Evolutionary conservation across 1,140 invertebrate genomes (phyloP).

Genomic region (Asbolus verrucosus): DNA sequence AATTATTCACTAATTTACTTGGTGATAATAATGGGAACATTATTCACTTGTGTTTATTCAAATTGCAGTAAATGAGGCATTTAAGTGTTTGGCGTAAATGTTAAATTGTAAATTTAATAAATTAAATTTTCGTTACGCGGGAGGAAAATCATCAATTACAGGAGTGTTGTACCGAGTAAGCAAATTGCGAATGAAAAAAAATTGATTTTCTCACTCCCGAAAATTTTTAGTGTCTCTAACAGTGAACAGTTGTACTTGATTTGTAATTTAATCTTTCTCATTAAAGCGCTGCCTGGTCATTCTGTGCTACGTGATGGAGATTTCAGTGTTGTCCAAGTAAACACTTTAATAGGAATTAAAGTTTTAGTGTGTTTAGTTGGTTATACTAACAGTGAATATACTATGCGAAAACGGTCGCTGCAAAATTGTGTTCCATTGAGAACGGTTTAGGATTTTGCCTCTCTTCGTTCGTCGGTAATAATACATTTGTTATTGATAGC

Average conservation of each 20-base stretch:
- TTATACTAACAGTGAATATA: constrained; percentile 20
- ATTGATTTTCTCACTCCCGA: no score
- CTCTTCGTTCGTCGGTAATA: constrained; percentile 25
- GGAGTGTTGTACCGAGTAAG: no score
- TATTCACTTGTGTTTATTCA: constrained; percentile 28
- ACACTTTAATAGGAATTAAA: constrained; percentile 41
- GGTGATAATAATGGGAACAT: constrained; percentile 19
- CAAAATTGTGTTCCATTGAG: constrained; percentile 16
- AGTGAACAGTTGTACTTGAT: neutral
- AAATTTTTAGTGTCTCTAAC: no score
- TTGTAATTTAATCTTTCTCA: constrained; percentile 19
- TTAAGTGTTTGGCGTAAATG: constrained; percentile 30
- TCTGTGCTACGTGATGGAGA: constrained; percentile 18
- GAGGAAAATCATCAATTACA: no score
- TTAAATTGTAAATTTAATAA: constrained; percentile 18
- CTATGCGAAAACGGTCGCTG: constrained; percentile 16
- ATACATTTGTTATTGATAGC: constrained; percentile 38
- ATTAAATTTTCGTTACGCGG: neutral
- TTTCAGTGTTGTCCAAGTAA: constrained; percentile 29
- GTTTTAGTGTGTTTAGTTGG: constrained; percentile 37
- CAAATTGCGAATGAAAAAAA: no score
- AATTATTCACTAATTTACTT: constrained; percentile 27
- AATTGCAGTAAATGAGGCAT: constrained; percentile 13
- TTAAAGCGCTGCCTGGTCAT: constrained; percentile 1
- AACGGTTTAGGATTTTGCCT: constrained; percentile 11